Percentiles rank a stretch among this genome's conserved stretches.
Conservation (phyloP, 2,113 vertebrate genomes). For the Telmatochromis sp. region DNA sequence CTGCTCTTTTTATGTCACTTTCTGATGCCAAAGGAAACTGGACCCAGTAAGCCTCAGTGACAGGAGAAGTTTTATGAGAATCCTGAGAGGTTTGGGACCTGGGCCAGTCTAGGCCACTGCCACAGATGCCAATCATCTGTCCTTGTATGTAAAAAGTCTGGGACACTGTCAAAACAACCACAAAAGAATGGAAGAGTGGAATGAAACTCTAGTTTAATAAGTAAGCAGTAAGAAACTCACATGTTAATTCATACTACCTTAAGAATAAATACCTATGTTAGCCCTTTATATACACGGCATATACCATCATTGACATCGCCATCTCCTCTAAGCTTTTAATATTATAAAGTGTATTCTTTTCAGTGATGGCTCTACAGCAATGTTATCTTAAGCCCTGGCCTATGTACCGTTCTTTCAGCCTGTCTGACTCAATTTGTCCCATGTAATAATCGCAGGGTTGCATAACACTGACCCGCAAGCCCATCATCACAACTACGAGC, state of each 20-base stretch:
- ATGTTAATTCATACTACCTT: not conserved
- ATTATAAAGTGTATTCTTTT: not conserved
- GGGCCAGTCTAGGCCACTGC: conserved; percentile 7
- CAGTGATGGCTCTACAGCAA: not conserved
- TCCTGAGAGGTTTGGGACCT: conserved; percentile 1
- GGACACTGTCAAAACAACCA: not conserved
- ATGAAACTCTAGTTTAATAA: not conserved
- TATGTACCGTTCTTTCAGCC: conserved; percentile 34
- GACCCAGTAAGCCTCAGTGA: not conserved
- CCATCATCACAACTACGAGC: conserved; percentile 14
- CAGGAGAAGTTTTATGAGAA: not conserved
- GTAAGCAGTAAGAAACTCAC: not conserved
- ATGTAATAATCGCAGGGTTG: conserved; percentile 42
- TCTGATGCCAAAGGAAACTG: conserved; percentile 31
- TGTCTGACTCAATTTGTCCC: conserved; percentile 46
- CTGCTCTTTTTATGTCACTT: conserved; percentile 3
- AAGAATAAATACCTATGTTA: not conserved
- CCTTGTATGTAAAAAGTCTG: not conserved
- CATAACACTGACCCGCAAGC: conserved; percentile 38
- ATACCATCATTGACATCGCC: not conserved
- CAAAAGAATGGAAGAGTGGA: not conserved
- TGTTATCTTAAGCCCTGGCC: not conserved
- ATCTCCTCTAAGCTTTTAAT: not conserved
- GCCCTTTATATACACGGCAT: not conserved
- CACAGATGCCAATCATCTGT: conserved; percentile 11